phyloP scores from a whole-genome alignment of 2,888 invertebrate genomes.

The Archips xylosteana region DNA sequence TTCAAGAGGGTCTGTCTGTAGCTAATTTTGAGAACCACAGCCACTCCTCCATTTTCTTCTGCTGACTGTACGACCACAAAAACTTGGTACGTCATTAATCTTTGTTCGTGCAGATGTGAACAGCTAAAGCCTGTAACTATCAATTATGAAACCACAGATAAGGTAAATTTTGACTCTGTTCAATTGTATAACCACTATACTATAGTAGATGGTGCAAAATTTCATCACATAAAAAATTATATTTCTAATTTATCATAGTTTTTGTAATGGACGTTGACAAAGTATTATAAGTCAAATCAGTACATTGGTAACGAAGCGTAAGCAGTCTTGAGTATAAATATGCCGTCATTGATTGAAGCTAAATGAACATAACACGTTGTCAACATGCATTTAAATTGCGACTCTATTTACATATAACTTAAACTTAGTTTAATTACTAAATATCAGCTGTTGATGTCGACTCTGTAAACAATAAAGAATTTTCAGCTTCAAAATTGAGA shows the following conservation, averaged over 20 bases:
- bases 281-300: slow-evolving; percentile 55
- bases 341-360: slow-evolving; percentile 39
- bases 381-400: slow-evolving; percentile 66
- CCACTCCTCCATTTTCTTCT: no score
- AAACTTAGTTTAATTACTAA: slow-evolving; percentile 31
- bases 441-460: slow-evolving; percentile 6
- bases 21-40: no score
- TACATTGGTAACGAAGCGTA: slow-evolving; percentile 38
- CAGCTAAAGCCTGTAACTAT: background rate
- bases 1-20: no score
- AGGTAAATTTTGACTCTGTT: no score
- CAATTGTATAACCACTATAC: no score
- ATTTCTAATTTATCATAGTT: slow-evolving; percentile 1
- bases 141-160: no score
- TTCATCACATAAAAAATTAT: background rate
- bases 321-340: slow-evolving; percentile 45
- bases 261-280: slow-evolving; percentile 68
- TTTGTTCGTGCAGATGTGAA: background rate
- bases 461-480: slow-evolving; percentile 16
- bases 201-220: background rate
- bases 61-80: background rate
- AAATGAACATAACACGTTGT: slow-evolving; percentile 62
- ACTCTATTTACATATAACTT: slow-evolving; percentile 48
- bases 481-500: background rate
- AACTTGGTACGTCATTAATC: background rate